Evolutionary conservation across 2,113 vertebrate genomes (phyloP), one percentile per base, ranked within the genome.

Genomic region (Entomyzon cyanotis): DNA sequence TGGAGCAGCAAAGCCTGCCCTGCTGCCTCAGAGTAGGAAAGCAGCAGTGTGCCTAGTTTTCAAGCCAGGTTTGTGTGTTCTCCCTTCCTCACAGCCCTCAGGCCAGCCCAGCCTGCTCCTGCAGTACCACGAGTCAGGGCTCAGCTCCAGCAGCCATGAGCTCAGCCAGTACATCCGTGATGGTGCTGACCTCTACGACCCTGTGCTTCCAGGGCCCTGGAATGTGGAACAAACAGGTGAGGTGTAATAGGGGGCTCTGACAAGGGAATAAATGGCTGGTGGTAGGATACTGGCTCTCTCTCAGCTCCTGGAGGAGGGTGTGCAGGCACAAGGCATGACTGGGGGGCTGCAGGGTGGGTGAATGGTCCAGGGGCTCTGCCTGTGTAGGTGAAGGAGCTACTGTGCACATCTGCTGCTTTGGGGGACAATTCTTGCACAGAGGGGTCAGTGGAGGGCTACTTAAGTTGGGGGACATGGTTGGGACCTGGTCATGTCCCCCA

Each of bases 91-190:
- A 0, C 64, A 84, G 91, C 25, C 78, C 83, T 42, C 18, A 2
- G 52, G 89, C 17, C 94, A 97, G 71, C 91, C 96, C 89, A 99
- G 95, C 76, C 97, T 98, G 10, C 97, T 99, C 52, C 97, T 94
- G 71, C 98, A 98, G 87, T 99, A 98, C 33, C 98, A 97, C 11
- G 98, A 98, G 65, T 99, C 98, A 1, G 99, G 99, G 3, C 96
- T 99, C 79, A 99, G 98, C 49, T 99, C 98, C 92, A 99, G 99
- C 50, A 96, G 98, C 96, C 98, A 97, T 0, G 99, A 99, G 94
- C 98, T 99, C 81, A 99, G 99, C 89, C 99, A 98, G 97, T 99
- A 99, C 96, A 98, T 99, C 41, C 9, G 0, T 1, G 98, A 98
- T 0, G 81, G 90, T 53, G 76, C 94, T 0, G 98, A 98, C 33